Evolutionary conservation across 2,113 vertebrate genomes (phyloP).

Genomic region (Brachypodius melanocephalos): DNA sequence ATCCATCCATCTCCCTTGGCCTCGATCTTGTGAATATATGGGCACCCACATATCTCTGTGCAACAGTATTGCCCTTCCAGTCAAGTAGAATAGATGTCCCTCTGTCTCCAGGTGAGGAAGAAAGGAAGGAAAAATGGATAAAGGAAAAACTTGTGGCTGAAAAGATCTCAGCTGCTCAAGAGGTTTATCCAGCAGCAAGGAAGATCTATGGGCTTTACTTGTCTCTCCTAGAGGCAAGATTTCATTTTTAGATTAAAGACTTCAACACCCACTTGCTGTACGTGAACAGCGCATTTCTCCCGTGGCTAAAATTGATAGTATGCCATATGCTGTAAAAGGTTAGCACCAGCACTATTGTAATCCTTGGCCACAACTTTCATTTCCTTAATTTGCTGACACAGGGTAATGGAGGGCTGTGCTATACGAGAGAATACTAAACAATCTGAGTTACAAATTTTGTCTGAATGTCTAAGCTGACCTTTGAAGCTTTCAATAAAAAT

Average conservation of each 20-base stretch:
- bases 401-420: not conserved
- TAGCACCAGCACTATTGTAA: conserved; percentile 61
- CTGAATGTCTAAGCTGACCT: conserved; percentile 6
- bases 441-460: not conserved
- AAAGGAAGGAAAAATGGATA: not conserved
- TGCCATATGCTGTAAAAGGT: conserved; percentile 61
- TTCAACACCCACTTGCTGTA: conserved; percentile 32
- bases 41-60: not conserved
- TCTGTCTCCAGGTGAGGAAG: not conserved
- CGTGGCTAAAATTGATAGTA: conserved; percentile 42
- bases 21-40: not conserved
- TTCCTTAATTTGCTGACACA: conserved; percentile 44
- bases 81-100: not conserved
- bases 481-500: conserved; percentile 33
- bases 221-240: not conserved
- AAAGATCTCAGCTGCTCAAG: not conserved
- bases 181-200: not conserved
- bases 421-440: conserved; percentile 4
- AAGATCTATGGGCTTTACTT: conserved; percentile 16
- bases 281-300: conserved; percentile 27
- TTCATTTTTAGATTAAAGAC: conserved; percentile 55
- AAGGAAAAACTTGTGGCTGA: not conserved
- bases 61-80: not conserved
- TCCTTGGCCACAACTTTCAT: conserved; percentile 46
- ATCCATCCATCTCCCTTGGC: not conserved